Evolutionary conservation across 1,140 invertebrate genomes (phyloP), one percentile per base, ranked within the genome.

Genomic region (Drosophila nannoptera): DNA sequence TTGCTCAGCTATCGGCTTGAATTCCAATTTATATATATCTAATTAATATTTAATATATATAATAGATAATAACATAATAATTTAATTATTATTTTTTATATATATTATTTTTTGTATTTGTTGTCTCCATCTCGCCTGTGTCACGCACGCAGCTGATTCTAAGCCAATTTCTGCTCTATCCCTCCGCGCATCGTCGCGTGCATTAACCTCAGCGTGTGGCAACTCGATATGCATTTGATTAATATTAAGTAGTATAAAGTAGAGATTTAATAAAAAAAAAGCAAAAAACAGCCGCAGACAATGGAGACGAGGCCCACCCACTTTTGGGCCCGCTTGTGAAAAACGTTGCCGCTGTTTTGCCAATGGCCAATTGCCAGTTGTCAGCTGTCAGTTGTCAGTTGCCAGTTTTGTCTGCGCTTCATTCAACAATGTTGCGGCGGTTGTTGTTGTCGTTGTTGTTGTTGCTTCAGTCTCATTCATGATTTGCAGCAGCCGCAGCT

Each of bases 341-440:
- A 75, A 70, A 65, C 54, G 65, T 66, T 66, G 62, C 61, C 22
- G 22, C 3, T 22, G 22, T 22, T 22, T 22, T 22, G 22, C 22
- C 22, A 22, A 22, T 22, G 22, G 22, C 22, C 59, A 62, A 62
- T 60, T 60, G 50, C 60, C 38, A 35, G 12, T 58, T 63, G 54
- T 48, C 14, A 12, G 6, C n/a, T 14, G 40, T 6, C 14, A n/a
- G 40, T 59, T 50, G 54, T 48, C 14, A 12, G 6, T 22, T 14
- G 40, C 2, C 14, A n/a, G 40, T 59, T 50, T 33, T 71, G 40
- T 77, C 50, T 33, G 70, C 70, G 74, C 77, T 77, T 74, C 69
- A 84, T 83, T 84, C 73, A 80, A 70, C 76, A 76, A 81, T 81
- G 59, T 73, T 75, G 73, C 64, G 65, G 55, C 22, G 7, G 45